Evolutionary conservation across 2,888 invertebrate species (phyloP).

Genomic region (Sinohyriopsis cumingii): DNA sequence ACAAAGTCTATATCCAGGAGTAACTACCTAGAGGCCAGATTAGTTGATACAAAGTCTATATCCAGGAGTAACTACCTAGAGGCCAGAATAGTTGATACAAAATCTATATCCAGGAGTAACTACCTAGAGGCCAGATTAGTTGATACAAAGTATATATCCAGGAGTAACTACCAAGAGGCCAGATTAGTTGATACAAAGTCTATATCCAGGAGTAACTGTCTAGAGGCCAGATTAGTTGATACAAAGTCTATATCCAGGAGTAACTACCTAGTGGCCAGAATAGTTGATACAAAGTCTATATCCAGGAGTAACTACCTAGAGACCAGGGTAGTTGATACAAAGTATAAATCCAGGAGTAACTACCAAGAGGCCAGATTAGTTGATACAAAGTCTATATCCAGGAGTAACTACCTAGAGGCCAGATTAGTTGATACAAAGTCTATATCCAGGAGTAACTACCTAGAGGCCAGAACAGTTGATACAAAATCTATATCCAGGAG

Average conservation of each 20-base stretch:
- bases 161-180: neutral
- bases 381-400: too few species aligned
- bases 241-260: neutral
- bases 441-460: neutral
- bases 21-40: too few species aligned
- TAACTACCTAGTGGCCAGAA: neutral
- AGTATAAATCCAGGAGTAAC: too few species aligned
- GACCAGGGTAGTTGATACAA: too few species aligned
- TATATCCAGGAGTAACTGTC: neutral
- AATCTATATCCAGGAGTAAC: neutral
- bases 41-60: too few species aligned
- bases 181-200: neutral
- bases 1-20: too few species aligned
- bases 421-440: neutral
- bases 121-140: neutral
- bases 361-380: too few species aligned
- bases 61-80: too few species aligned
- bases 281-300: too few species aligned
- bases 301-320: too few species aligned
- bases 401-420: neutral
- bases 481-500: neutral
- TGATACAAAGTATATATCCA: neutral
- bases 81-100: too few species aligned
- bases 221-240: neutral
- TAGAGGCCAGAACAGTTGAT: neutral